Conservation (phyloP, 2,888 invertebrate species). For the Idaea dimidiata region DNA sequence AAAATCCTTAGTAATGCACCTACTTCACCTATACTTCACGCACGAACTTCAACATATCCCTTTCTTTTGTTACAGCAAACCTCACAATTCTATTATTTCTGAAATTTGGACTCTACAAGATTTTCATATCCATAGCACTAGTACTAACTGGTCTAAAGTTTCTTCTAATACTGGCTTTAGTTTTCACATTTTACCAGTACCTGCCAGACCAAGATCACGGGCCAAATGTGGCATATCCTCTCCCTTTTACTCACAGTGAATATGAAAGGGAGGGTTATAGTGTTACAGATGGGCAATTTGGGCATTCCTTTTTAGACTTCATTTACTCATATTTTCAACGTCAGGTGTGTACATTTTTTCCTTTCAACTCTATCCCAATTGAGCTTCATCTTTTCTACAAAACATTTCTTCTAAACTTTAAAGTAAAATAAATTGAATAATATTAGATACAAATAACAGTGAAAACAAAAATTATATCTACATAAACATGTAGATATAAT, state of each 20-base stretch:
- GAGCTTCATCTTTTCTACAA: background rate
- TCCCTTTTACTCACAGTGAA: conserved; percentile 3
- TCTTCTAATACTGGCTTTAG: conserved; percentile 63
- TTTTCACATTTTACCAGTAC: conserved; percentile 55
- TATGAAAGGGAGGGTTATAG: conserved; percentile 19
- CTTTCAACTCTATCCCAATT: background rate
- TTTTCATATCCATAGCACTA: conserved; percentile 56
- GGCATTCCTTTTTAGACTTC: conserved; percentile 1
- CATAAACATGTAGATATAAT: no score
- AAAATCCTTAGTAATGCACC: background rate
- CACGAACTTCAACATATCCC: conserved; percentile 3
- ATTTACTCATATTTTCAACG: conserved; percentile 2
- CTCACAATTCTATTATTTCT: conserved; percentile 59
- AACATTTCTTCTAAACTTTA: no score
- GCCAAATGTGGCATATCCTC: conserved; percentile 4
- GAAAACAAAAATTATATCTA: no score
- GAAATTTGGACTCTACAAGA: conserved; percentile 65
- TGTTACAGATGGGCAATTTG: conserved; percentile 14
- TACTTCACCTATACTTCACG: background rate
- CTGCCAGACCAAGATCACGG: conserved; percentile 57
- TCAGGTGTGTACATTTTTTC: background rate
- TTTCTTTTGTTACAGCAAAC: conserved; percentile 70
- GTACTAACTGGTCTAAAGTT: conserved; percentile 55
- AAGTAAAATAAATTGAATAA: no score
- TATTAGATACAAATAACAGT: no score